phyloP scores from a whole-genome alignment of 1,140 invertebrate species.

The Bathynomus jamesi region DNA sequence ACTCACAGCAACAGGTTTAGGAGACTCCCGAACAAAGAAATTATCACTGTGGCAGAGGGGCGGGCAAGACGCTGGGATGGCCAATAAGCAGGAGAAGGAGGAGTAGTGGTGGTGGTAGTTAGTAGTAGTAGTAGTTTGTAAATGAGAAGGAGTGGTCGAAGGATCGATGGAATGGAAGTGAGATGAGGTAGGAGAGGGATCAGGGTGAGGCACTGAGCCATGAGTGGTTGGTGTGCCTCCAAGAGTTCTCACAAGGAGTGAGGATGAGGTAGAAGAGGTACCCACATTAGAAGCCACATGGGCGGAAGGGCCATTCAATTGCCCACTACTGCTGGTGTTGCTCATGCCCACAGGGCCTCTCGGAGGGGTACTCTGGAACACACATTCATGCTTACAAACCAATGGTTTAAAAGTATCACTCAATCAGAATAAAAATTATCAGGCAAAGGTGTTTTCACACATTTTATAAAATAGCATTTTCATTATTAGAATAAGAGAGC shows the following conservation, averaged over 20 bases:
- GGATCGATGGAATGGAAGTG: slow-evolving; percentile 21
- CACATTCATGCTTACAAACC: slow-evolving; percentile 29
- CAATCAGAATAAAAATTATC: too few relatives aligned
- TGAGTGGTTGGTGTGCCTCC: slow-evolving; percentile 22
- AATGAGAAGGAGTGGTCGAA: not conserved
- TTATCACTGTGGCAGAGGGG: slow-evolving; percentile 34
- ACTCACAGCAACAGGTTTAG: slow-evolving; percentile 37
- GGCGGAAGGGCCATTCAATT: not conserved
- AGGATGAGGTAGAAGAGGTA: slow-evolving; percentile 26
- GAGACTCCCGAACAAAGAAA: slow-evolving; percentile 33
- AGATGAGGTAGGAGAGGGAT: slow-evolving; percentile 28
- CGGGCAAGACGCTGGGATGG: slow-evolving; percentile 23
- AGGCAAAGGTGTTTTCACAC: too few relatives aligned
- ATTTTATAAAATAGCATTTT: not conserved
- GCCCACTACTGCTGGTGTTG: slow-evolving; percentile 20
- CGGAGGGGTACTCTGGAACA: slow-evolving; percentile 33
- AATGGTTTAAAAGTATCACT: too few relatives aligned
- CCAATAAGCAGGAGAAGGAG: slow-evolving; percentile 32
- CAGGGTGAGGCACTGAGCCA: slow-evolving; percentile 17
- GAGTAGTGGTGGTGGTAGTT: slow-evolving; percentile 29
- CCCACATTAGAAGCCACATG: slow-evolving; percentile 16
- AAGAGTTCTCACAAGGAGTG: slow-evolving; percentile 29
- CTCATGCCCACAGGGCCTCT: slow-evolving; percentile 19
- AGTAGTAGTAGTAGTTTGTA: not conserved
- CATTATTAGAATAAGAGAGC: not conserved